These are phyloP conservation scores for Rhinoptilus africanus DNA, from an alignment of 2,113 vertebrate genomes.

Conservation along the genomic window DNA sequence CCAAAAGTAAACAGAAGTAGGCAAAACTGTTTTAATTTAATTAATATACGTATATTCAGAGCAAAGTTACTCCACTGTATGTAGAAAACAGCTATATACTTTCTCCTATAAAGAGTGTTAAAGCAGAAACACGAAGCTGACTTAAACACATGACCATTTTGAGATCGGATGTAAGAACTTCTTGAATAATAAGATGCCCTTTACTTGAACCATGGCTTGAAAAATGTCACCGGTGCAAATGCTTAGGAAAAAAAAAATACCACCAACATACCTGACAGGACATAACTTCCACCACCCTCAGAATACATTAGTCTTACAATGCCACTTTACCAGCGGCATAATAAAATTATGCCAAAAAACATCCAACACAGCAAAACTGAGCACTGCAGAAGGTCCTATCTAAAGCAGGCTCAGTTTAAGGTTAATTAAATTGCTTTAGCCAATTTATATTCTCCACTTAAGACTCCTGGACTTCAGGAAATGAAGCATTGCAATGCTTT, in stretches of 20 bases:
- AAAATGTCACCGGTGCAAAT: not conserved
- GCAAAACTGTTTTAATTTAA: not conserved
- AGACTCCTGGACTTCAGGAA: not conserved
- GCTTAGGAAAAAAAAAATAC: not conserved
- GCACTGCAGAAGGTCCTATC: not conserved
- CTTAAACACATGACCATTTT: not conserved
- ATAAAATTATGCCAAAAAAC: not conserved
- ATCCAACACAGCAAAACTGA: not conserved
- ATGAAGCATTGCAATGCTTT: not conserved
- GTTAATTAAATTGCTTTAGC: not conserved
- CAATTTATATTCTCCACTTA: not conserved
- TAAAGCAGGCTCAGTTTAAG: not conserved
- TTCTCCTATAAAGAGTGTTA: not conserved
- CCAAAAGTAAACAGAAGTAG: not conserved
- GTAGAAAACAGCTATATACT: not conserved
- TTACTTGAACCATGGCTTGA: constrained; percentile 18
- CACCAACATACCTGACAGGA: not conserved
- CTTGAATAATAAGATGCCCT: constrained; percentile 19
- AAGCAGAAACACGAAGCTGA: not conserved
- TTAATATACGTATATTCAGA: not conserved
- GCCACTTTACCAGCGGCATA: not conserved
- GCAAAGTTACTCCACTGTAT: not conserved
- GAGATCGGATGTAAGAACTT: not conserved
- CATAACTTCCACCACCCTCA: not conserved
- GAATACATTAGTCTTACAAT: not conserved